Percentiles rank a stretch among this genome's conserved stretches.
Conservation (phyloP, 2,888 invertebrate genomes). For the Seira ritae region DNA sequence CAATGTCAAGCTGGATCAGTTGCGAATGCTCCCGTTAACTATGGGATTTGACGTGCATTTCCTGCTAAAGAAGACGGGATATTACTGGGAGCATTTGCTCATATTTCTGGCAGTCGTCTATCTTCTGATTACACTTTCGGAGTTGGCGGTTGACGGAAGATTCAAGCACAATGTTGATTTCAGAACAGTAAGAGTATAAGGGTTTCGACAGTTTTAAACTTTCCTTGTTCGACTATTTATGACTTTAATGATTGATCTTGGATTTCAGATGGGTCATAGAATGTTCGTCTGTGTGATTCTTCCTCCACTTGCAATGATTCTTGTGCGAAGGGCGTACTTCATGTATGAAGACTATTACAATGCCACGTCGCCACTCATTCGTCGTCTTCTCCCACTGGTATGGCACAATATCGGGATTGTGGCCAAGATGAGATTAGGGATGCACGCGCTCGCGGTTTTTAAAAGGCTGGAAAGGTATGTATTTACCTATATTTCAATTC, state of each 20-base stretch:
- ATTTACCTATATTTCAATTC: neutral
- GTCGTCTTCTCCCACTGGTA: constrained; percentile 30
- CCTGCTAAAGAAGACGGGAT: constrained; percentile 45
- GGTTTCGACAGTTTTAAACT: neutral
- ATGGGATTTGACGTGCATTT: constrained; percentile 52
- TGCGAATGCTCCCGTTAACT: constrained; percentile 50
- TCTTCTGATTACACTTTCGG: constrained; percentile 11
- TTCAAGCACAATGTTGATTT: neutral
- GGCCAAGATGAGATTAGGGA: constrained; percentile 51
- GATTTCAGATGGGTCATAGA: constrained; percentile 34
- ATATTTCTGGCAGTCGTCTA: constrained; percentile 46
- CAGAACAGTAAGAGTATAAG: constrained; percentile 3
- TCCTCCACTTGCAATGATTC: constrained; percentile 27
- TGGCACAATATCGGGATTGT: constrained; percentile 46
- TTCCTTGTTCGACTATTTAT: neutral
- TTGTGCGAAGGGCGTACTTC: constrained; percentile 37
- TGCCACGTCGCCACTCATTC: constrained; percentile 25
- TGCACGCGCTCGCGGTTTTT: constrained; percentile 46
- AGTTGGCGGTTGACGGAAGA: constrained; percentile 20
- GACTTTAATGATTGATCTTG: neutral
- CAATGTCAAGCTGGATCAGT: constrained; percentile 51
- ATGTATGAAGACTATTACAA: constrained; percentile 25
- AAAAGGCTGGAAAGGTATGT: constrained; percentile 45
- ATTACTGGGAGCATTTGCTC: constrained; percentile 54
- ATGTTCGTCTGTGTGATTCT: constrained; percentile 41